Evolutionary conservation across 2,888 invertebrate species (phyloP).

Genomic region (Stenotaenia linearis): DNA sequence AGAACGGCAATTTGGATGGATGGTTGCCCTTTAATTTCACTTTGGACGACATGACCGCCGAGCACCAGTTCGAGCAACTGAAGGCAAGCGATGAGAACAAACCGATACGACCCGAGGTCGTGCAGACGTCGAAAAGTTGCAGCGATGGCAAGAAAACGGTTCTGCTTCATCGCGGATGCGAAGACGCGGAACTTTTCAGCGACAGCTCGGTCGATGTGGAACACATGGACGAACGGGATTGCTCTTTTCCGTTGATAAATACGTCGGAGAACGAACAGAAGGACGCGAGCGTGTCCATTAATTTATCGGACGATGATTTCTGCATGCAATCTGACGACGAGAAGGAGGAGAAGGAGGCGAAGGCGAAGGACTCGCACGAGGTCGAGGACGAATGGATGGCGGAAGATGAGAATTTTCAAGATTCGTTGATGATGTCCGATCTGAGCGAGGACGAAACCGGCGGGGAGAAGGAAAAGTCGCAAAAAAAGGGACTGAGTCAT

Average conservation of each 20-base stretch:
- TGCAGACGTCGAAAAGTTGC: background rate
- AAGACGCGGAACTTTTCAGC: background rate
- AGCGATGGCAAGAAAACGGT: background rate
- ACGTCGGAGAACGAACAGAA: background rate
- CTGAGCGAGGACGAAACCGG: background rate
- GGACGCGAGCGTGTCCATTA: background rate
- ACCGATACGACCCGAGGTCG: too few relatives aligned
- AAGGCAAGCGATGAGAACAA: background rate
- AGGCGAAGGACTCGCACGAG: too few relatives aligned
- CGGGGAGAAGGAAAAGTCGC: too few relatives aligned
- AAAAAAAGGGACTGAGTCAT: background rate
- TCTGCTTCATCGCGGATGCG: background rate
- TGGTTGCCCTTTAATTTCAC: background rate
- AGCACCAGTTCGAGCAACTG: background rate
- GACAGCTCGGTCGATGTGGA: background rate
- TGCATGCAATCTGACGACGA: background rate
- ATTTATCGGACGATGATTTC: background rate
- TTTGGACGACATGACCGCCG: background rate
- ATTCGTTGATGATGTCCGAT: slow-evolving; percentile 8
- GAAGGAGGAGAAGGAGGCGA: background rate
- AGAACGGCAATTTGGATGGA: background rate
- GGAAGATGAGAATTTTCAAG: background rate
- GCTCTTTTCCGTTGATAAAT: background rate
- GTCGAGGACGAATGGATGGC: background rate
- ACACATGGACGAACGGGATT: background rate